Percentiles rank a stretch among this genome's conserved stretches.
phyloP scores from a whole-genome alignment of 1,140 invertebrate species.

The Drosophila triauraria region DNA sequence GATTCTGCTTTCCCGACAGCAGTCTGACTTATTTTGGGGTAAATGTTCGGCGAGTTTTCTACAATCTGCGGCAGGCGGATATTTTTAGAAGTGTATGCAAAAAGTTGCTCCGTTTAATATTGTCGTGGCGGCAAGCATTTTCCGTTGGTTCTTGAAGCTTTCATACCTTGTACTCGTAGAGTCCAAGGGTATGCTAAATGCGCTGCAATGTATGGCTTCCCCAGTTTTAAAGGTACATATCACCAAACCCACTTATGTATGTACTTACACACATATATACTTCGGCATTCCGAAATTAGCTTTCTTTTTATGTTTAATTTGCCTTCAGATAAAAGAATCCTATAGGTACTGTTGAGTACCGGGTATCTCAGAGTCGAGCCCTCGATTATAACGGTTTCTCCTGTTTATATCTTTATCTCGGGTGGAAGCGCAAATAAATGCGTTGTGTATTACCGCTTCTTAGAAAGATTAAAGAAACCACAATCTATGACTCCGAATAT shows the following conservation, averaged over 20 bases:
- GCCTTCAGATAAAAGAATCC: not conserved
- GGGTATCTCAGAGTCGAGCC: not conserved
- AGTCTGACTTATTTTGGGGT: not conserved
- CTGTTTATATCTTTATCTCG: not conserved
- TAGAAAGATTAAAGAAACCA: not conserved
- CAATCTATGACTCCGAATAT: not conserved
- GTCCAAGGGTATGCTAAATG: not conserved
- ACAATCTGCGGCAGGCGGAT: not conserved
- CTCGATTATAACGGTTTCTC: not conserved
- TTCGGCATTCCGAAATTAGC: not conserved
- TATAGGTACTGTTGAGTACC: not conserved
- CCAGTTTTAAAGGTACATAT: not conserved
- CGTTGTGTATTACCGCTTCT: not conserved
- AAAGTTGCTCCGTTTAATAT: conserved; percentile 17
- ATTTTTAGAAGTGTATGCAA: conserved; percentile 31
- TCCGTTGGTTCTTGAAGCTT: not conserved
- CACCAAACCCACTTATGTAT: not conserved
- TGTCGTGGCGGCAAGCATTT: conserved; percentile 7
- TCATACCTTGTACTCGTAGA: not conserved
- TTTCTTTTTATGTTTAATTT: not conserved
- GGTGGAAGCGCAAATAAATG: not conserved
- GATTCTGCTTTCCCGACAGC: not conserved
- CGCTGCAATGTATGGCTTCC: not conserved
- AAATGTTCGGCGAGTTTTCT: conserved; percentile 4
- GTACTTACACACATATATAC: not conserved